phyloP scores from a whole-genome alignment of 2,797 vertebrate genomes.

The Tokudaia tokunoshimensis region DNA sequence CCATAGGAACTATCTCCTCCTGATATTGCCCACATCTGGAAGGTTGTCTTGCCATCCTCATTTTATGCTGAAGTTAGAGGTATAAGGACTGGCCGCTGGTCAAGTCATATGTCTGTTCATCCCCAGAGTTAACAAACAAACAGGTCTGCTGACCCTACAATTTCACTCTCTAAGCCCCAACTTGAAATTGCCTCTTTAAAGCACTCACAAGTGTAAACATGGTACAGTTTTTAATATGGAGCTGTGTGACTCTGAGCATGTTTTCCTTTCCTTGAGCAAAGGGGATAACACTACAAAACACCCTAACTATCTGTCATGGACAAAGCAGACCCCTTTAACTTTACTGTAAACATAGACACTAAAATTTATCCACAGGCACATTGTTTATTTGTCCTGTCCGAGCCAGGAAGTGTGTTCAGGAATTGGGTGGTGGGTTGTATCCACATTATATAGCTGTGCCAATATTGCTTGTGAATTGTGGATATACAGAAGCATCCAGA shows the following conservation, averaged over 20 bases:
- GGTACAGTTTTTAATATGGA: background rate
- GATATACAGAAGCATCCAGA: background rate
- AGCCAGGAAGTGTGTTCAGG: background rate
- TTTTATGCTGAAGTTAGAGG: background rate
- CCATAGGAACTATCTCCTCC: background rate
- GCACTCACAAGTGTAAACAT: background rate
- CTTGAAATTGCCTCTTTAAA: background rate
- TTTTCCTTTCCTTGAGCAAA: background rate
- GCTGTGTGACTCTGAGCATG: background rate
- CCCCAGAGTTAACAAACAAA: background rate
- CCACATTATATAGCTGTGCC: background rate
- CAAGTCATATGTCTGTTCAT: background rate
- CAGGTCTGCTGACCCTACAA: background rate
- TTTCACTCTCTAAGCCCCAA: background rate
- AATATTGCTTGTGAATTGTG: background rate
- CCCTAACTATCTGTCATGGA: background rate
- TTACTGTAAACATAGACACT: background rate
- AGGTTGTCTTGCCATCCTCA: background rate
- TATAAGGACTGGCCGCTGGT: background rate
- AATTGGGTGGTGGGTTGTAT: background rate
- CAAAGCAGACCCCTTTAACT: background rate
- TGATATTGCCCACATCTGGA: background rate
- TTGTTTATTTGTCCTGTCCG: background rate
- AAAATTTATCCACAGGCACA: background rate
- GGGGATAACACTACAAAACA: background rate